Evolutionary conservation across 2,113 vertebrate genomes (phyloP), one percentile per base, ranked within the genome.

Genomic region (Acrocephalus kingi): DNA sequence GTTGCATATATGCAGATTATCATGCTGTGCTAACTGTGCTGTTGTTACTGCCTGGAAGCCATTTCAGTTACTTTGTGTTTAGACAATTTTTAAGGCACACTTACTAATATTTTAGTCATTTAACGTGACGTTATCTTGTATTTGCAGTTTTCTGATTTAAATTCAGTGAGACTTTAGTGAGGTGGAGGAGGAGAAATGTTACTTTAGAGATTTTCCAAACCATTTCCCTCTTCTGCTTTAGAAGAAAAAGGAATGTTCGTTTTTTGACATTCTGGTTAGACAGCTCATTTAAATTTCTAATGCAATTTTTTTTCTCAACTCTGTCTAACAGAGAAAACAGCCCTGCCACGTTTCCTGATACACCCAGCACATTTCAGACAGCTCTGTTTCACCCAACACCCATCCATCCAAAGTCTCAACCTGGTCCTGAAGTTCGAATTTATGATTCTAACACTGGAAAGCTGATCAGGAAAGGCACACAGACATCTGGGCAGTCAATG

Each of bases 371-470:
- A 2, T 95, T 98, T 63, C 98, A 98, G 15, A 93, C 98, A 7
- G 96, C 98, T 23, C 15, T 98, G 54, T 98, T 99, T 95, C 98
- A 99, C 28, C 98, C 98, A 3, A 98, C 97, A 6, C 98, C 98
- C 5, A 94, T 99, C 91, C 99, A 98, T 52, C 98, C 98, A 8
- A 98, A 97, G 97, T 94, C 91, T 15, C 98, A 97, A 2, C 95
- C 98, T 16, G 97, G 98, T 71, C 99, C 98, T 0, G 98, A 98
- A 71, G 97, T 98, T 59, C 98, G 99, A 17, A 98, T 98, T 66
- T 99, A 99, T 15, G 98, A 99, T 91, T 97, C 99, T 2, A 98
- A 98, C 92, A 99, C 99, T 4, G 99, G 99, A 78, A 99, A 99
- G 92, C 98, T 99, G 61, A 99, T 99, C 96, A 98, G 99, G 63